Percentiles rank a stretch among this genome's conserved stretches.
phyloP scores from a whole-genome alignment of 2,797 vertebrate genomes.

The Balearica regulorum region DNA sequence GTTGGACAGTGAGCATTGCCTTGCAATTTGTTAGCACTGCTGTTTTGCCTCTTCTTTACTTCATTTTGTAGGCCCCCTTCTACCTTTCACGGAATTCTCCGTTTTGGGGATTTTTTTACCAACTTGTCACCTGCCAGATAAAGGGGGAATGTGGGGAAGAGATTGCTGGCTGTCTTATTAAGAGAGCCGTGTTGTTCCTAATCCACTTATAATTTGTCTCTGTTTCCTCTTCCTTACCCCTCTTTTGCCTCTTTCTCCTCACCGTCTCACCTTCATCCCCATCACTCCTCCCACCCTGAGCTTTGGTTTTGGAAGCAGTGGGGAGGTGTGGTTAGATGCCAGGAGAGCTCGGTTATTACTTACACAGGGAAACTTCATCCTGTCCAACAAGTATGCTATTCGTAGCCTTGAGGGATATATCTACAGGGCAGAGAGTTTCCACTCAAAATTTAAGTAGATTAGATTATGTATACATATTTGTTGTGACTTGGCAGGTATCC shows the following conservation, averaged over 20 bases:
- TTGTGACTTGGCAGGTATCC: slow-evolving; percentile 51
- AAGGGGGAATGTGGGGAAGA: background rate
- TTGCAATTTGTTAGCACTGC: background rate
- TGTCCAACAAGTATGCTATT: slow-evolving; percentile 43
- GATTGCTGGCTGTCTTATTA: background rate
- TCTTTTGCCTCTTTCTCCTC: background rate
- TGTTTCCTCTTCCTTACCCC: background rate
- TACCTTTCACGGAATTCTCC: background rate
- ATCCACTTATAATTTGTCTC: background rate
- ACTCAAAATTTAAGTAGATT: slow-evolving; percentile 50
- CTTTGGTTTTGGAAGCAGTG: background rate
- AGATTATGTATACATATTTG: slow-evolving; percentile 61
- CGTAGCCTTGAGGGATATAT: slow-evolving; percentile 45
- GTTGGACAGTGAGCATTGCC: background rate
- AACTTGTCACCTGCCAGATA: background rate
- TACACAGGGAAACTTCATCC: slow-evolving; percentile 28
- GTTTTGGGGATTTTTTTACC: background rate
- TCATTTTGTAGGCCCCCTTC: background rate
- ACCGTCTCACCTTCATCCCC: background rate
- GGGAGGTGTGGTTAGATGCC: background rate
- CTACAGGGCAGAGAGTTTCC: slow-evolving; percentile 57
- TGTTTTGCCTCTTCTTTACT: background rate
- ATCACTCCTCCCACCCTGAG: background rate
- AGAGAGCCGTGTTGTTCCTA: background rate
- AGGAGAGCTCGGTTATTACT: slow-evolving; percentile 7